phyloP scores from a whole-genome alignment of 2,113 vertebrate genomes.

The Ploceus nigricollis region DNA sequence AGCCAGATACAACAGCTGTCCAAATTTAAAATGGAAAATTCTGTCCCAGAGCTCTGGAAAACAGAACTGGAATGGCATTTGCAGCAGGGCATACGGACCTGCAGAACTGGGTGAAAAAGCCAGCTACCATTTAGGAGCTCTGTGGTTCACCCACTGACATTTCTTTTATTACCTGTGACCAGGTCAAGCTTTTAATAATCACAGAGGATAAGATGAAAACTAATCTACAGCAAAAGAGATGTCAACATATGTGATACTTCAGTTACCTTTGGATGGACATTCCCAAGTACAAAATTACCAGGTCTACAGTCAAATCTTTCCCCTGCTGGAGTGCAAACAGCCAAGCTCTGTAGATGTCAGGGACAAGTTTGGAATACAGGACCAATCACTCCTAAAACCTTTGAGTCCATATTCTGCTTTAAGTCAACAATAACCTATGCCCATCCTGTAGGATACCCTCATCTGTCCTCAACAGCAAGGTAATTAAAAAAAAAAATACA shows the following conservation, averaged over 20 bases:
- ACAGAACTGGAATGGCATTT: background rate
- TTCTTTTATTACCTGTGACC: background rate
- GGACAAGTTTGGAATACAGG: background rate
- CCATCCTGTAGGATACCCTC: background rate
- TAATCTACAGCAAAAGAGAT: background rate
- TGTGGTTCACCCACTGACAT: background rate
- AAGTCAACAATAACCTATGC: background rate
- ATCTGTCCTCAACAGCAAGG: background rate
- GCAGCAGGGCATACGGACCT: rapidly evolving
- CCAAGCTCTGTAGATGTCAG: background rate
- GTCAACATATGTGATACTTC: background rate
- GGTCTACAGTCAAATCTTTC: background rate
- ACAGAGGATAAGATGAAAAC: background rate
- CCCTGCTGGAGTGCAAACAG: background rate
- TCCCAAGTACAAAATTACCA: background rate
- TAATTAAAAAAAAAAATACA: background rate
- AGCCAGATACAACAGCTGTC: background rate
- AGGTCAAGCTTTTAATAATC: background rate
- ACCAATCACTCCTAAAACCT: background rate
- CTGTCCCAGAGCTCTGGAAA: background rate
- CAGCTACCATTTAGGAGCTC: background rate
- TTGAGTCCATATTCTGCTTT: background rate
- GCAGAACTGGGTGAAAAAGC: background rate
- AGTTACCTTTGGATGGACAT: background rate
- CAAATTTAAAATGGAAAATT: background rate